Evolutionary conservation across 2,888 invertebrate species (phyloP).

Genomic region (Choristoneura rosaceana): DNA sequence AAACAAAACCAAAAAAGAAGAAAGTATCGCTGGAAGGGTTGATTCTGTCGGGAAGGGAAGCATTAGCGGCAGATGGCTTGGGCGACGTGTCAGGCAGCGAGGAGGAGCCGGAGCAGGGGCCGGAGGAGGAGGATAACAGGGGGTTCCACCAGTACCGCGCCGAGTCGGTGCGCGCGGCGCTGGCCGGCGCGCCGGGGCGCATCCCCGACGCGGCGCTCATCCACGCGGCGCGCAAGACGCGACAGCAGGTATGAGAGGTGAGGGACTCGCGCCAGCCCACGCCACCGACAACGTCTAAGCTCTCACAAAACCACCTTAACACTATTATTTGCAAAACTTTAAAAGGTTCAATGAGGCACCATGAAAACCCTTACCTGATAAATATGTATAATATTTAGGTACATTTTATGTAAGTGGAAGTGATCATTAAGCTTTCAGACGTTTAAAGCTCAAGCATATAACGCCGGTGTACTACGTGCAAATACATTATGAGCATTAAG

Average conservation of each 20-base stretch:
- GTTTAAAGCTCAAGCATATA: too few relatives aligned
- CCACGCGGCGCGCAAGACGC: conserved; percentile 97
- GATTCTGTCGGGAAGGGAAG: conserved; percentile 92
- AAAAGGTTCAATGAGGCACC: too few relatives aligned
- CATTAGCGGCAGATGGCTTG: conserved; percentile 91
- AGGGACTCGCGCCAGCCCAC: conserved; percentile 87
- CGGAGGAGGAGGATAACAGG: conserved; percentile 70
- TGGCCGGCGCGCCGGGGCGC: conserved; percentile 91
- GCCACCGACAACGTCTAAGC: neutral
- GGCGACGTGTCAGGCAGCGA: conserved; percentile 86
- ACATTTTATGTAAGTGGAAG: too few relatives aligned
- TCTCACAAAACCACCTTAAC: neutral
- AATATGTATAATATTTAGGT: too few relatives aligned
- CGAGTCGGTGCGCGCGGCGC: conserved; percentile 91
- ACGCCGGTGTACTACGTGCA: too few relatives aligned
- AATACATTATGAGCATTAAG: too few relatives aligned
- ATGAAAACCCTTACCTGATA: too few relatives aligned
- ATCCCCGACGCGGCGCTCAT: conserved; percentile 99
- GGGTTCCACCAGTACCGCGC: conserved; percentile 81
- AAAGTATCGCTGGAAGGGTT: conserved; percentile 81
- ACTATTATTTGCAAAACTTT: neutral
- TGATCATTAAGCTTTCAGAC: too few relatives aligned
- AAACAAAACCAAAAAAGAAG: conserved; percentile 64
- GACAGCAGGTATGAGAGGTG: conserved; percentile 93
- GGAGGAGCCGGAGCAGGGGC: conserved; percentile 83